Evolutionary conservation across 2,113 vertebrate genomes (phyloP).

Genomic region (Pimephales promelas): DNA sequence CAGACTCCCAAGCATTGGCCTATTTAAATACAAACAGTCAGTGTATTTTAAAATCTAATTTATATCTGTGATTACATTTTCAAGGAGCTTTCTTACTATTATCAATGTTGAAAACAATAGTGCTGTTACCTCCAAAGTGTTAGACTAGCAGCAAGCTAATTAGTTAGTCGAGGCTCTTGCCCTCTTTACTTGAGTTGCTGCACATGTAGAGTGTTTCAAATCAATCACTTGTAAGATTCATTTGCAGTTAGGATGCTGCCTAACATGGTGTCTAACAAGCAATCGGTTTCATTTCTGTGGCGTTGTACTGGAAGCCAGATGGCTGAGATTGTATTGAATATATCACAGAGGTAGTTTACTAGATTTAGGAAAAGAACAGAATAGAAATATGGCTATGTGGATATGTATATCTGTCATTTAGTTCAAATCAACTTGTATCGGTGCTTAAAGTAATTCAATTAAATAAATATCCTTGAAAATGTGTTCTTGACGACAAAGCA

Average conservation of each 20-base stretch:
- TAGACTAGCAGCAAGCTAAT: too few relatives aligned
- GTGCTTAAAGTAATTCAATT: neutral
- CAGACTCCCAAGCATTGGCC: too few relatives aligned
- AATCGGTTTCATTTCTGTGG: neutral
- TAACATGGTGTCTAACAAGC: slow-evolving; percentile 18
- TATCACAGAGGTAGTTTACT: neutral
- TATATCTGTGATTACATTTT: too few relatives aligned
- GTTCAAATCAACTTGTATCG: neutral
- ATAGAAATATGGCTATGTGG: neutral
- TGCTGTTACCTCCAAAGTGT: too few relatives aligned
- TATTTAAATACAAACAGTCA: too few relatives aligned
- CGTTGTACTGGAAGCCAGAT: neutral
- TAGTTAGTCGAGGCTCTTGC: too few relatives aligned
- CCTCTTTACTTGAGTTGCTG: too few relatives aligned
- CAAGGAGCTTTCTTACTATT: too few relatives aligned
- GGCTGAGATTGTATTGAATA: neutral
- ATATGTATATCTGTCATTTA: neutral
- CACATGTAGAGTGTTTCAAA: neutral
- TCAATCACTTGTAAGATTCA: neutral
- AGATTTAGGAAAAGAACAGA: neutral
- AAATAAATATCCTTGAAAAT: neutral
- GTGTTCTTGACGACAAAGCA: neutral
- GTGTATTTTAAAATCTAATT: too few relatives aligned
- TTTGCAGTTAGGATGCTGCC: neutral
- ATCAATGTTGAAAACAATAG: too few relatives aligned